These are phyloP conservation scores for Cydia splendana DNA, from an alignment of 1,140 invertebrate genomes.

Conservation along the genomic window DNA sequence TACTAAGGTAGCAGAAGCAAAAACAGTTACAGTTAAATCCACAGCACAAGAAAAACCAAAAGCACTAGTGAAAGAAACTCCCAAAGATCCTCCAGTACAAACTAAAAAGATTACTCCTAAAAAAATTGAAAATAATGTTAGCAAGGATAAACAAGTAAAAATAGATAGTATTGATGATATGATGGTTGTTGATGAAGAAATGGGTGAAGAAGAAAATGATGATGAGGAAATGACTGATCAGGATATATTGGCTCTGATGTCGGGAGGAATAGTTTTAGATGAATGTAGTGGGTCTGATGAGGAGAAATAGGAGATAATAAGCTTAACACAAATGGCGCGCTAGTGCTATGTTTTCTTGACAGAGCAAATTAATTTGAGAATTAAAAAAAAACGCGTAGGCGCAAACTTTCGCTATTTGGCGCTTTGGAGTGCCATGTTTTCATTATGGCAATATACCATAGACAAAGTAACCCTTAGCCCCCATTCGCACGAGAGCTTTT, in stretches of 20 bases:
- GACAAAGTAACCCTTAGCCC: no score
- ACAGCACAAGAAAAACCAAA: conserved; percentile 12
- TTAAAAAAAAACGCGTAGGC: no score
- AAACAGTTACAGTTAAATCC: background rate
- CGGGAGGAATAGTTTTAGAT: conserved; percentile 62
- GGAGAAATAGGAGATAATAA: conserved; percentile 40
- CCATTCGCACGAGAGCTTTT: no score
- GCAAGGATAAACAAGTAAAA: background rate
- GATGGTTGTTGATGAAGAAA: conserved; percentile 50
- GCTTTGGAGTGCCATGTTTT: no score
- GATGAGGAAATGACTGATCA: conserved; percentile 63
- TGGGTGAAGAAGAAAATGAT: conserved; percentile 50
- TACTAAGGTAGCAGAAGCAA: background rate
- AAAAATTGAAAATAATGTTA: conserved; percentile 1
- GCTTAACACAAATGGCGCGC: background rate
- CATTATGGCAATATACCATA: no score
- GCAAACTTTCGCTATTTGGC: no score
- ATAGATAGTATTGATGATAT: background rate
- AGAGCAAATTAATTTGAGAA: no score
- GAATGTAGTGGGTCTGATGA: conserved; percentile 63
- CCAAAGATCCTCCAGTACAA: conserved; percentile 16
- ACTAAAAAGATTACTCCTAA: conserved; percentile 17
- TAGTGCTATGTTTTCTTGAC: background rate
- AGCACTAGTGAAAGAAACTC: conserved; percentile 21
- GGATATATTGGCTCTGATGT: conserved; percentile 62